These are phyloP conservation scores for Amazona vittata DNA, from an alignment of 2,113 vertebrate species.

Conservation along the genomic window DNA sequence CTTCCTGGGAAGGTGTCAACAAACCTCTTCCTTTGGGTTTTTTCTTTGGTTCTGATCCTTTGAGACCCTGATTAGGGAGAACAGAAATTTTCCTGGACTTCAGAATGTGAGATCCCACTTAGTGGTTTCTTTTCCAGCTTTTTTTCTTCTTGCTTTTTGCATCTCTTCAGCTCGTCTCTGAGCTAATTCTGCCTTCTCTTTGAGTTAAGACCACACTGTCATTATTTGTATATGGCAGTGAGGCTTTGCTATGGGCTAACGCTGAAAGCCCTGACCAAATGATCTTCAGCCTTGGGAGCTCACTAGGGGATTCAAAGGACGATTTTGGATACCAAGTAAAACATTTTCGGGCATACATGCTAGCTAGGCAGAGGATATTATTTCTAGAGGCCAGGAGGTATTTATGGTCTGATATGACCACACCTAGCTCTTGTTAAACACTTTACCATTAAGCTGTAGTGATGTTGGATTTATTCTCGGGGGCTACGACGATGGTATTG, in stretches of 20 bases:
- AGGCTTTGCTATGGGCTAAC: background rate
- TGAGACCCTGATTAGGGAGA: background rate
- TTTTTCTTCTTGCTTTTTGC: background rate
- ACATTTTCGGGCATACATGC: background rate
- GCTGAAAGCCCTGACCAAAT: background rate
- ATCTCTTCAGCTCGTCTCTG: background rate
- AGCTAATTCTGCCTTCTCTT: background rate
- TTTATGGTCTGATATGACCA: background rate
- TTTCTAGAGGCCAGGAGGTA: background rate
- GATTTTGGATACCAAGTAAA: background rate
- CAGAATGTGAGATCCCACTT: background rate
- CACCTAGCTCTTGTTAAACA: background rate
- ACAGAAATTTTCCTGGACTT: background rate
- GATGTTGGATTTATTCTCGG: conserved; percentile 2
- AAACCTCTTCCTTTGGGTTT: background rate
- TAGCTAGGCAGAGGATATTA: background rate
- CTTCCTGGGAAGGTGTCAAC: background rate
- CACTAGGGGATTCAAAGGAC: accelerated
- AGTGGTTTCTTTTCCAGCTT: background rate
- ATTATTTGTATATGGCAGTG: background rate
- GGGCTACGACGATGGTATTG: background rate
- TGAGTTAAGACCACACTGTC: background rate
- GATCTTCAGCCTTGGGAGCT: background rate
- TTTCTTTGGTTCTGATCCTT: background rate
- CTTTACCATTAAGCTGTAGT: conserved; percentile 2